phyloP scores from a whole-genome alignment of 2,113 vertebrate genomes.

The Sphaerodactylus townsendi region DNA sequence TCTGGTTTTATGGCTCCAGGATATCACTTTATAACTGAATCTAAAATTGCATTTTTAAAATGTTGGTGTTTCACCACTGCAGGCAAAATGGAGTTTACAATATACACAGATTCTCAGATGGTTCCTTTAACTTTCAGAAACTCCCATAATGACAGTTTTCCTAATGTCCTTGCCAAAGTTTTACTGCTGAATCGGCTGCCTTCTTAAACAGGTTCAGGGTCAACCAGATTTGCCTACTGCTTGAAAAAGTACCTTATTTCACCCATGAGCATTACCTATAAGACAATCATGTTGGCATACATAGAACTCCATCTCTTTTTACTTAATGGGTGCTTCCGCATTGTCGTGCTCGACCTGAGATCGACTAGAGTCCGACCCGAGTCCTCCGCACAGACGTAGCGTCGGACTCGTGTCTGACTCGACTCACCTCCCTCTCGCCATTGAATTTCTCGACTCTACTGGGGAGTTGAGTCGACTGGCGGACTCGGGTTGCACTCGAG shows the following conservation, averaged over 20 bases:
- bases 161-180: constrained; percentile 56
- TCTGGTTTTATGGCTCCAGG: constrained; percentile 42
- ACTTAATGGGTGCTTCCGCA: constrained; percentile 49
- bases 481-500: no score
- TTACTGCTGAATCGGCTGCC: constrained; percentile 64
- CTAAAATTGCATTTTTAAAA: constrained; percentile 36
- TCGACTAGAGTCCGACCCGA: no score
- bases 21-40: constrained; percentile 55
- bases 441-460: no score
- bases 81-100: constrained; percentile 63
- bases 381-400: no score
- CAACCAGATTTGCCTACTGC: constrained; percentile 59
- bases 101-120: constrained; percentile 60
- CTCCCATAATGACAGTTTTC: constrained; percentile 59
- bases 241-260: constrained; percentile 60
- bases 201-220: constrained; percentile 59
- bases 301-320: constrained; percentile 62
- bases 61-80: constrained; percentile 55
- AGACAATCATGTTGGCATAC: constrained; percentile 46
- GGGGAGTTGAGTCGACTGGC: no score
- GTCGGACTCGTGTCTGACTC: no score
- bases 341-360: no score
- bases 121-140: constrained; percentile 64
- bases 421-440: no score
- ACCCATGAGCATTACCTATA: constrained; percentile 59